A percentile compares a stretch with the other conserved stretches of the same genome.
Conservation (phyloP, 2,888 invertebrate genomes). For the Trissolcus brochymenae region DNA sequence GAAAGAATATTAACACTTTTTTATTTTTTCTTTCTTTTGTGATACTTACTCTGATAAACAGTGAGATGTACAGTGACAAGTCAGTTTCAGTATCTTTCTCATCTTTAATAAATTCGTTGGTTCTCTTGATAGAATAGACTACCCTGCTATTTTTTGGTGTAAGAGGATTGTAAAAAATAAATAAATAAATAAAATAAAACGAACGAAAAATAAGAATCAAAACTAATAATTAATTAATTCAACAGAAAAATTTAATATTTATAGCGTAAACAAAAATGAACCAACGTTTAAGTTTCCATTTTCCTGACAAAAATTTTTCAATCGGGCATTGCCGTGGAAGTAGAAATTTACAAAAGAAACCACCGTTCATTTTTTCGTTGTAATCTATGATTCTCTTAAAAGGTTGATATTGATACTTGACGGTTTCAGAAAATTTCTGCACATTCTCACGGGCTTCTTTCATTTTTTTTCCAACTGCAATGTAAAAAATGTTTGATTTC, state of each 20-base stretch:
- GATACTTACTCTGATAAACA: conserved; percentile 1
- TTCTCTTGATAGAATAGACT: conserved; percentile 14
- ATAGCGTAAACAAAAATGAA: conserved; percentile 1
- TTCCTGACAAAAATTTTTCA: conserved; percentile 68
- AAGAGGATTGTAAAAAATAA: not conserved
- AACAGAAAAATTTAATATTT: not conserved
- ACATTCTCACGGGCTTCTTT: conserved; percentile 65
- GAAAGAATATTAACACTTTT: too few species aligned
- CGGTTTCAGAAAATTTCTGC: conserved; percentile 68
- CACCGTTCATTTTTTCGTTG: conserved; percentile 63
- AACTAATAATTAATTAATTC: too few species aligned
- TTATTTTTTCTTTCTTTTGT: too few species aligned
- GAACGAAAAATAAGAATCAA: too few species aligned
- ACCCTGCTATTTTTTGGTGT: conserved; percentile 23
- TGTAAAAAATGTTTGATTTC: not conserved
- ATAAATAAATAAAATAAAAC: too few species aligned
- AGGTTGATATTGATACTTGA: conserved; percentile 68
- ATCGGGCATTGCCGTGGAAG: conserved; percentile 68
- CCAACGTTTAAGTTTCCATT: conserved; percentile 73
- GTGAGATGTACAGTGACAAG: conserved; percentile 30
- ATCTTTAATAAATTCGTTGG: conserved; percentile 7
- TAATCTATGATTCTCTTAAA: conserved; percentile 69
- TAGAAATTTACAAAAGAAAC: conserved; percentile 70
- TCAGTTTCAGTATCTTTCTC: conserved; percentile 17
- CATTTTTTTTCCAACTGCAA: conserved; percentile 68